Base-by-base conservation (phyloP, 1,140 invertebrate genomes). In the Trichoplusia ni region DNA sequence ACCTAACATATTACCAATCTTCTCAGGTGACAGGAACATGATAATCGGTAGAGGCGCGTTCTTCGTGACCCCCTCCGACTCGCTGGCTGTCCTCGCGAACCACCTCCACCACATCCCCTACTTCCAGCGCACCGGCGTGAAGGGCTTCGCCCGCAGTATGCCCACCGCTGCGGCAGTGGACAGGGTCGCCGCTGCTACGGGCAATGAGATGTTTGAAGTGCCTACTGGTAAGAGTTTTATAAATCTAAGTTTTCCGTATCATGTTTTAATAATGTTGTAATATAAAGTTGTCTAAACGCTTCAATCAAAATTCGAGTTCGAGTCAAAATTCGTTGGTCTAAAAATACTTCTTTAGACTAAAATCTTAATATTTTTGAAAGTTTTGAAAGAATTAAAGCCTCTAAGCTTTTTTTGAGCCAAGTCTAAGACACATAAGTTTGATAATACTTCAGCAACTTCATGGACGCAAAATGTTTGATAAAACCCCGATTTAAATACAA, bases 61-160 rank as follows among this genome's bases (percentile, higher is more conserved):
- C 87, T 99, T 99, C 91, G 98, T 99, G 0, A 99, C 96, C 0
- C 99, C 99, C 0, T 98, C 97, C 64, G 99, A 99, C 89, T 99
- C 98, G 6, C 91, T 99, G 78, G 99, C 99, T 4, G 96, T 99
- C 6, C 93, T 99, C 65, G 98, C 97, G 14, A 95, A 96, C 75
- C 95, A 99, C 90, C 90, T 99, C 25, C 93, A 97, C 33, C 94
- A 93, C 75, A 99, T 99, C 81, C 98, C 98, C 4, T 99, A 99
- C 91, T 99, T 99, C 88, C 90, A 94, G 84, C 94, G 95, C 72
- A 94, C 93, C 64, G 96, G 96, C 18, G 92, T 99, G 0, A 95
- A 95, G 84, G 99, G 99, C 11, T 98, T 96, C 88, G 99, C 99
- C 2, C 93, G 99, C 75, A 98, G 97, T 77, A 99, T 99, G 99